Conservation (phyloP, 2,797 vertebrate genomes). For the Emys orbicularis region DNA sequence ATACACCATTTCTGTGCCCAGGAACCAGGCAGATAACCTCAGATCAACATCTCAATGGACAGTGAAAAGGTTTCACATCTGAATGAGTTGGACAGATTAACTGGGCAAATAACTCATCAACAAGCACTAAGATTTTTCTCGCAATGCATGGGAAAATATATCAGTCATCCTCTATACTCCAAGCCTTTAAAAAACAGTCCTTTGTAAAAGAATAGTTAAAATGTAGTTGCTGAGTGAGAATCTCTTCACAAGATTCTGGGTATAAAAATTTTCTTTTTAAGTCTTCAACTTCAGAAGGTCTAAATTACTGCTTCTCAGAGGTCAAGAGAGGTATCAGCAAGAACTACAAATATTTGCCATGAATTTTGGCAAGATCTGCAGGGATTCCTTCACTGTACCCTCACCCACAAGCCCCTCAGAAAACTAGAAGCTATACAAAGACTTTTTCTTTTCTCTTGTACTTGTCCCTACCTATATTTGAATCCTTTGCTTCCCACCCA, state of each 20-base stretch:
- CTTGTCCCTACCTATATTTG: background rate
- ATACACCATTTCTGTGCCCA: background rate
- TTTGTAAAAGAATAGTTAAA: background rate
- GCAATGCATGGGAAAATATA: background rate
- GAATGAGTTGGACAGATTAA: slow-evolving; percentile 19
- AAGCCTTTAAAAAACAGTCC: background rate
- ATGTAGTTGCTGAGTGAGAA: background rate
- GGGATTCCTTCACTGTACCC: background rate
- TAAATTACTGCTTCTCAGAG: background rate
- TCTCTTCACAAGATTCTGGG: background rate
- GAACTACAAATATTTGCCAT: background rate
- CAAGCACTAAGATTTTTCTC: background rate
- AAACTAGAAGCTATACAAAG: background rate
- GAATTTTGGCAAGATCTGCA: background rate
- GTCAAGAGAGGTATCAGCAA: background rate
- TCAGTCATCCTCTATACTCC: background rate
- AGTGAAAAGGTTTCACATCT: slow-evolving; percentile 15
- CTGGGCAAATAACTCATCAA: background rate
- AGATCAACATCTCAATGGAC: slow-evolving; percentile 38
- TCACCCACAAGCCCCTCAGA: background rate
- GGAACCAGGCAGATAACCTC: background rate
- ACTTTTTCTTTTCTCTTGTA: background rate
- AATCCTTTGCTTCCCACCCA: background rate
- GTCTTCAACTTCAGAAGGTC: background rate
- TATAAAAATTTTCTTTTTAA: background rate